Evolutionary conservation across 2,113 vertebrate species (phyloP).

Genomic region (Oryzias melastigma): DNA sequence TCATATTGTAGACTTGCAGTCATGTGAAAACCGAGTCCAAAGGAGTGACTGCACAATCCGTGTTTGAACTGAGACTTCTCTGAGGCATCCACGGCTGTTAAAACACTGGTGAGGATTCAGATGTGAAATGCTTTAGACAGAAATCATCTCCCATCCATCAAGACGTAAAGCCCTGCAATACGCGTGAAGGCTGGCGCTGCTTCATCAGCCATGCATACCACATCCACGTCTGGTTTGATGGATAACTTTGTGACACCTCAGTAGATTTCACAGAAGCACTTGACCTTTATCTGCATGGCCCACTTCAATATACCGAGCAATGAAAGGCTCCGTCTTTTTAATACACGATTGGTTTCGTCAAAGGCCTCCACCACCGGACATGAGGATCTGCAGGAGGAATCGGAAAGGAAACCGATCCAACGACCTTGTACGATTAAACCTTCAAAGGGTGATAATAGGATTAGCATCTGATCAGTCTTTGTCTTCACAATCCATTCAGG

Average conservation of each 20-base stretch:
- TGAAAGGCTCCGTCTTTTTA: constrained; percentile 55
- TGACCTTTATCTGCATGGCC: constrained; percentile 64
- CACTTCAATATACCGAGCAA: constrained; percentile 58
- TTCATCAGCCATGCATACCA: constrained; percentile 49
- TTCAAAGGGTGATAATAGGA: constrained; percentile 40
- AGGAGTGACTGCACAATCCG: no score
- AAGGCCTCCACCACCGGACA: constrained; percentile 4
- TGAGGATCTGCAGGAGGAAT: constrained; percentile 14
- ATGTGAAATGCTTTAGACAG: constrained; percentile 14
- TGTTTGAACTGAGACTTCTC: background rate
- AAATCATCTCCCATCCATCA: constrained; percentile 36
- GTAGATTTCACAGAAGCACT: constrained; percentile 53
- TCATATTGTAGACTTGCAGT: background rate
- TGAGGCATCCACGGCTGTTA: background rate
- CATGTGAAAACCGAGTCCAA: background rate
- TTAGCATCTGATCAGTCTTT: constrained; percentile 30
- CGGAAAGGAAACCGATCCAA: constrained; percentile 35
- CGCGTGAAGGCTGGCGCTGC: constrained; percentile 15
- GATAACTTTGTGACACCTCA: constrained; percentile 57
- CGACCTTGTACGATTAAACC: constrained; percentile 23
- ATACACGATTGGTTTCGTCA: constrained; percentile 48
- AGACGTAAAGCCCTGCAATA: constrained; percentile 7
- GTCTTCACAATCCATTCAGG: constrained; percentile 24
- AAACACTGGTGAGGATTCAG: background rate
- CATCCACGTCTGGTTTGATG: constrained; percentile 55